These are phyloP conservation scores for Caenorhabditis latens DNA, from an alignment of 1,140 invertebrate genomes.

Conservation along the genomic window DNA sequence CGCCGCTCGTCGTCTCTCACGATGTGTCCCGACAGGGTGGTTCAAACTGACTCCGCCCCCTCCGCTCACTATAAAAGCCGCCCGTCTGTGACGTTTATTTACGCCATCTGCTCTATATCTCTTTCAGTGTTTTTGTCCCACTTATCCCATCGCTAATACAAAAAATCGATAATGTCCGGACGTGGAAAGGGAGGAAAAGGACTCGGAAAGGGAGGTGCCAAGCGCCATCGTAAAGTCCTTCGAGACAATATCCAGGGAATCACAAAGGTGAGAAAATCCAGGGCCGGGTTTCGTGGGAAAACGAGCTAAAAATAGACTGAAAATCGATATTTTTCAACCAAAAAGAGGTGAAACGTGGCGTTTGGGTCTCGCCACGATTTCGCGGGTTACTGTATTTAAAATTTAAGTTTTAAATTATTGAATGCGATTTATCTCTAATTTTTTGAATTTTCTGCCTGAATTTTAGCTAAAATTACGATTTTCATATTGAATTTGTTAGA, in stretches of 20 bases:
- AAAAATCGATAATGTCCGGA: conserved; percentile 79
- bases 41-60: conserved; percentile 30
- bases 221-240: conserved; percentile 82
- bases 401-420: too few species aligned
- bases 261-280: neutral
- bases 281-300: conserved; percentile 76
- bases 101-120: neutral
- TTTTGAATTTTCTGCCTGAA: too few species aligned
- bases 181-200: conserved; percentile 83
- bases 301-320: too few species aligned
- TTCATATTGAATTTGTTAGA: too few species aligned
- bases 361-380: too few species aligned
- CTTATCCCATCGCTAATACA: neutral
- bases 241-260: conserved; percentile 84
- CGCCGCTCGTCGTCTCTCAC: neutral
- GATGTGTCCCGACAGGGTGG: conserved; percentile 49
- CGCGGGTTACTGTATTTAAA: too few species aligned
- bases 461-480: too few species aligned
- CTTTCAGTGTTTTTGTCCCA: neutral
- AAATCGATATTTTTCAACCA: too few species aligned
- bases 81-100: neutral
- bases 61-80: neutral
- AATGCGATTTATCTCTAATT: too few species aligned
- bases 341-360: too few species aligned
- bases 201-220: conserved; percentile 83